phyloP scores from a whole-genome alignment of 2,797 vertebrate genomes.

The Sebastes elongatus region DNA sequence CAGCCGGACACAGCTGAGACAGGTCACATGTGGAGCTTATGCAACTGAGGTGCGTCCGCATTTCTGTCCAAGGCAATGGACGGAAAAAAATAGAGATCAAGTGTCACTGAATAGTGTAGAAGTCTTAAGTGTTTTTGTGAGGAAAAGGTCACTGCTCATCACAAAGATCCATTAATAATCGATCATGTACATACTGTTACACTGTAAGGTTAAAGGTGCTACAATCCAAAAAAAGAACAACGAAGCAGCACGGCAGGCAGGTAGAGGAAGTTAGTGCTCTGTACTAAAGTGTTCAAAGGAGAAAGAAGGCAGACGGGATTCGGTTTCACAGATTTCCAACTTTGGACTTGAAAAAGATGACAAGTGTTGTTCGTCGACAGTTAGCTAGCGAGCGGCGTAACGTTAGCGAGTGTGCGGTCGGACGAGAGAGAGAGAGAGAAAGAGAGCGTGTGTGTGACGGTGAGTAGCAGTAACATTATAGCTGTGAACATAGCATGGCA shows the following conservation, averaged over 20 bases:
- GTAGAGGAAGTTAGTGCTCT: not conserved
- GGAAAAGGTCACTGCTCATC: not conserved
- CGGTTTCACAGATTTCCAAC: conserved; percentile 39
- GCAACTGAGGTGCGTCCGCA: not conserved
- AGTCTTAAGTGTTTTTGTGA: not conserved
- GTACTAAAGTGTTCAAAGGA: not conserved
- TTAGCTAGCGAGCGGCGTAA: not conserved
- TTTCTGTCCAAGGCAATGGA: not conserved
- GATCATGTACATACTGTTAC: not conserved
- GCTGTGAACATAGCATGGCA: too few species aligned
- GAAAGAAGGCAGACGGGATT: not conserved
- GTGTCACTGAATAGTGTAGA: conserved; percentile 7
- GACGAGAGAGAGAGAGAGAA: too few species aligned
- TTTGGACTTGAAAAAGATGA: conserved; percentile 44
- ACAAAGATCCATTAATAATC: not conserved
- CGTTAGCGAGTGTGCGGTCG: too few species aligned
- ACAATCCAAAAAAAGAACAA: not conserved
- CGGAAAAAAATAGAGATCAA: conserved; percentile 5
- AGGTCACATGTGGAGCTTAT: not conserved
- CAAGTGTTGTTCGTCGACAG: conserved; percentile 1
- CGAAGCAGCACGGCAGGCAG: not conserved
- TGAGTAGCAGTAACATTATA: too few species aligned
- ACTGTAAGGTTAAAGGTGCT: not conserved
- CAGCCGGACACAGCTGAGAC: not conserved
- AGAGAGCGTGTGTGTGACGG: too few species aligned